Evolutionary conservation across 2,113 vertebrate species (phyloP), one percentile per base, ranked within the genome.

Genomic region (Cisticola juncidis): DNA sequence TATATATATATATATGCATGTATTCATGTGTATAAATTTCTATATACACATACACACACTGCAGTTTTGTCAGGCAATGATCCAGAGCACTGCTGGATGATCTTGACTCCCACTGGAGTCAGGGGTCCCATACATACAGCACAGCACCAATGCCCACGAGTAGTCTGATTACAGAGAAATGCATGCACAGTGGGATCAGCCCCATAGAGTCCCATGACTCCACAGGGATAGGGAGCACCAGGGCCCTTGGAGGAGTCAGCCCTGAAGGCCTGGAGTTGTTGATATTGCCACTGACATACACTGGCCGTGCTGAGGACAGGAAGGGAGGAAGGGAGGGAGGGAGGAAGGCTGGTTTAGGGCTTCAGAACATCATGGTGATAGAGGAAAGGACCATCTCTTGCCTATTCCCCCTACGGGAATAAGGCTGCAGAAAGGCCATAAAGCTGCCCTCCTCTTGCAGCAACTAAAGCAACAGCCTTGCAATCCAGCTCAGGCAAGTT

Each of bases 101-200:
- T n/a, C 24, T 69, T 26, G 25, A 11, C 14, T 69, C 22, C 40
- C 11, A 8, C 13, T 23, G 14, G 38, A 70, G 14, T 45, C 58
- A n/a, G 5, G 13, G 11, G 7, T 83, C 14, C 8, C 24, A 5
- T 15, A 33, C 5, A 5, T 12, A 21, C 31, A 53, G 28, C 5
- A n/a, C 1, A 9, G 13, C 50, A 42, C 4, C 61, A 61, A 88
- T 3, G 15, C 20, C 28, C 31, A 12, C 14, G 42, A 61, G 7
- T 25, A 26, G 14, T 45, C 28, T 72, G 40, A 47, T 42, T 56
- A 25, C 14, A 61, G 35, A 51, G 35, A 54, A 42, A 9, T 47
- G 16, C 16, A 26, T 0, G 0, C 7, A 22, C 0, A 3, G 1
- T 1, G 6, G 29, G 11, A 42, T 80, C 62, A 81, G 12, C 11